Percentiles rank a stretch among this genome's conserved stretches.
These are phyloP conservation scores for Rhyacichthys aspro DNA, from an alignment of 2,797 vertebrate genomes.

Conservation along the genomic window DNA sequence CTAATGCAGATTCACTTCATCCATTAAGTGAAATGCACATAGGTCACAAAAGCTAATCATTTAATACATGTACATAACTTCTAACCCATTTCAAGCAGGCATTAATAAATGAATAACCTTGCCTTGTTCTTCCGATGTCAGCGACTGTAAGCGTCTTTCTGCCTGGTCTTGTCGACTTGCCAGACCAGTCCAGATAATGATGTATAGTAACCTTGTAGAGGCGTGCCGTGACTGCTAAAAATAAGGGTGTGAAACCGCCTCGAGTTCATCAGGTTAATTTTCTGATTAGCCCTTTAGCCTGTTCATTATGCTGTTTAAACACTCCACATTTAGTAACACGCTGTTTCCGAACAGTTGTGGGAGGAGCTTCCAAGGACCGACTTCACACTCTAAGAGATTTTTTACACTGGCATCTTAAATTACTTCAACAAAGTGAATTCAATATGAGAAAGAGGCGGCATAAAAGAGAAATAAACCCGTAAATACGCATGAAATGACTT, in stretches of 20 bases:
- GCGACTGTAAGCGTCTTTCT: neutral
- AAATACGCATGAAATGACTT: slow-evolving; percentile 5
- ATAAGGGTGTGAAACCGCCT: neutral
- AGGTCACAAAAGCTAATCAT: no score
- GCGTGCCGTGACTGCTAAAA: neutral
- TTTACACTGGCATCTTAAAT: neutral
- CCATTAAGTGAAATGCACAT: no score
- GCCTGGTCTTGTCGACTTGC: slow-evolving; percentile 5
- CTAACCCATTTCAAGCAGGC: no score
- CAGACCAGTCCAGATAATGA: slow-evolving; percentile 7
- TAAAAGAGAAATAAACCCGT: neutral
- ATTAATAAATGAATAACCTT: no score
- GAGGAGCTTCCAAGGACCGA: neutral
- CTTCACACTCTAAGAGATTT: neutral
- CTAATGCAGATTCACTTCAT: no score
- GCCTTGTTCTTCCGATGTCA: slow-evolving; percentile 1
- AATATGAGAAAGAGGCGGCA: neutral
- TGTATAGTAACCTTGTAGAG: slow-evolving; percentile 1
- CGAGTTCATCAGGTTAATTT: slow-evolving; percentile 1
- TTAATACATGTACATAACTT: no score
- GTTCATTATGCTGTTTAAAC: slow-evolving; percentile 4
- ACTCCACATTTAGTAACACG: neutral
- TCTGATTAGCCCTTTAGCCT: slow-evolving; percentile 4
- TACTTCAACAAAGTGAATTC: neutral
- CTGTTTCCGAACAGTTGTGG: no score